Percentiles rank a stretch among this genome's conserved stretches.
These are phyloP conservation scores for Malurus splendens DNA, from an alignment of 2,797 vertebrate species.

Conservation along the genomic window DNA sequence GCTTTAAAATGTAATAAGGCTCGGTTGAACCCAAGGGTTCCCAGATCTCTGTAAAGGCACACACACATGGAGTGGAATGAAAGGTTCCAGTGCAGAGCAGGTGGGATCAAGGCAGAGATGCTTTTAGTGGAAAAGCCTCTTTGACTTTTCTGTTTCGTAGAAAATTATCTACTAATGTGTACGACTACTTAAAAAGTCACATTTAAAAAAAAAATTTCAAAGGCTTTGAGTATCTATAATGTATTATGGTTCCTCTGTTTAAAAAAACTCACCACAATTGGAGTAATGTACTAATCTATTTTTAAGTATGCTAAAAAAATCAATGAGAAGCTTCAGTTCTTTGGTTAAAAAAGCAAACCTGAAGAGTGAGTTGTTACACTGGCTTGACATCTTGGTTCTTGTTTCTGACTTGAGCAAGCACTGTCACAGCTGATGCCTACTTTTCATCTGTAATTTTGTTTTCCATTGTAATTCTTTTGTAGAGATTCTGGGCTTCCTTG, in stretches of 20 bases:
- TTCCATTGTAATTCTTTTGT: neutral
- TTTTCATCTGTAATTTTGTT: neutral
- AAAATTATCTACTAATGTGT: neutral
- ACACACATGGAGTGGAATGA: neutral
- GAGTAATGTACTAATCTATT: neutral
- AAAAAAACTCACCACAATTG: neutral
- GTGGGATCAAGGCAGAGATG: constrained; percentile 12
- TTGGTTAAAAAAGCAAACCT: neutral
- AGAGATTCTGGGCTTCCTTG: neutral
- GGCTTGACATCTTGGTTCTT: neutral
- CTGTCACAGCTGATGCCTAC: neutral
- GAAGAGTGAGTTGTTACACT: neutral
- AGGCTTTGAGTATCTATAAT: neutral
- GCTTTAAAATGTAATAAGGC: constrained; percentile 71
- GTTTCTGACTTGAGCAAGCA: neutral
- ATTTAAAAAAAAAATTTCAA: neutral
- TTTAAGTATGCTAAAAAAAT: neutral
- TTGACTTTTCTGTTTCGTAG: neutral
- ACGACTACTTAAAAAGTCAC: neutral
- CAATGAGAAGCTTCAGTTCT: neutral
- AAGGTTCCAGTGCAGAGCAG: constrained; percentile 27
- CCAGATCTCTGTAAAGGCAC: constrained; percentile 28
- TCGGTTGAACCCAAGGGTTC: constrained; percentile 59
- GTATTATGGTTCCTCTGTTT: neutral
- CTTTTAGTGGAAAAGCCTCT: neutral